Conservation (phyloP, 2,113 vertebrate genomes). For the Pseudorasbora parva region DNA sequence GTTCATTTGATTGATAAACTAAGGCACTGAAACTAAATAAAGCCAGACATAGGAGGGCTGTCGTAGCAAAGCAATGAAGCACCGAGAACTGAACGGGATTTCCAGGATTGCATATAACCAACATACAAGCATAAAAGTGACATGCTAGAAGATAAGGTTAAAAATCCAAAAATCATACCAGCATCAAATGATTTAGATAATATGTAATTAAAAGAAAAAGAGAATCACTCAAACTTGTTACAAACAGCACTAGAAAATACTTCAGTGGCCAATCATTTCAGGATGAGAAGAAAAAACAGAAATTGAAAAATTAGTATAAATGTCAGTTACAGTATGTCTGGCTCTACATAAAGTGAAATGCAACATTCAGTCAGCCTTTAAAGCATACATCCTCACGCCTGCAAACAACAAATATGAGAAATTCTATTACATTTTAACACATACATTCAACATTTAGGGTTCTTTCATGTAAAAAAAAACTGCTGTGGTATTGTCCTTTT, state of each 20-base stretch:
- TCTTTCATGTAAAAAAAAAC: background rate
- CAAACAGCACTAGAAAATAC: background rate
- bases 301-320: background rate
- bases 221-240: background rate
- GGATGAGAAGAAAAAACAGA: background rate
- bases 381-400: background rate
- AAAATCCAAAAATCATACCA: background rate
- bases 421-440: background rate
- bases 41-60: background rate
- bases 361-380: background rate
- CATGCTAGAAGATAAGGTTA: background rate
- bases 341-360: background rate
- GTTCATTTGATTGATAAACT: conserved; percentile 22
- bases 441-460: conserved; percentile 24
- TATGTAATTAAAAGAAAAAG: background rate
- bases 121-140: background rate
- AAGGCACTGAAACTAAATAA: conserved; percentile 39
- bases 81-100: background rate
- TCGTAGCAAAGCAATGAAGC: conserved; percentile 1
- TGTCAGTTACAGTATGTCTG: background rate
- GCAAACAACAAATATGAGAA: background rate
- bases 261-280: background rate
- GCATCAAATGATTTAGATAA: background rate
- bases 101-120: background rate
- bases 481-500: background rate